These are phyloP conservation scores for Euproctis similis DNA, from an alignment of 2,888 invertebrate species.

Conservation along the genomic window DNA sequence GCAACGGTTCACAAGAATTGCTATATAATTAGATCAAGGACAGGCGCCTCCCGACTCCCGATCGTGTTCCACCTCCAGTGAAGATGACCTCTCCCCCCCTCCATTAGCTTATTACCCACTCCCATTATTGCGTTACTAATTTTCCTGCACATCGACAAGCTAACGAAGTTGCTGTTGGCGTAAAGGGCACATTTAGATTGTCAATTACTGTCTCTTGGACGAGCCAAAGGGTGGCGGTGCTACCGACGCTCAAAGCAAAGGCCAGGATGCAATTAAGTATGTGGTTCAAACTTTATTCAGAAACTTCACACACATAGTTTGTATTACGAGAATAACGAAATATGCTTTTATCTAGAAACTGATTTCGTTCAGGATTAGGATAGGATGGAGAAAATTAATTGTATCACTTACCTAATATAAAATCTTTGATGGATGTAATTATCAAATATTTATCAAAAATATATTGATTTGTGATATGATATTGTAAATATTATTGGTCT, in stretches of 20 bases:
- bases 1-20: conserved; percentile 42
- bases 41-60: conserved; percentile 37
- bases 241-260: conserved; percentile 44
- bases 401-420: too few relatives aligned
- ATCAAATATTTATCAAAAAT: too few relatives aligned
- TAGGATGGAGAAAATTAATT: too few relatives aligned
- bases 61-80: conserved; percentile 24
- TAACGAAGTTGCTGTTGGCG: conserved; percentile 63
- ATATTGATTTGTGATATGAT: too few relatives aligned
- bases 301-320: too few relatives aligned
- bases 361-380: too few relatives aligned
- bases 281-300: conserved; percentile 45
- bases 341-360: too few relatives aligned
- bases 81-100: conserved; percentile 52
- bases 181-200: conserved; percentile 69
- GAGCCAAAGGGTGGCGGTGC: conserved; percentile 42
- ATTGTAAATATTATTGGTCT: too few relatives aligned
- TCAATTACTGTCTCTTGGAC: conserved; percentile 65
- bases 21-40: conserved; percentile 54
- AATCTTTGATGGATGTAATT: too few relatives aligned
- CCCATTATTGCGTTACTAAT: conserved; percentile 71
- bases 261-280: conserved; percentile 61
- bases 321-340: too few relatives aligned
- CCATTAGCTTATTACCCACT: conserved; percentile 68
- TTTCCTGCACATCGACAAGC: conserved; percentile 63